Evolutionary conservation across 1,140 invertebrate genomes (phyloP).

Genomic region (Drosophila subpulchrella): DNA sequence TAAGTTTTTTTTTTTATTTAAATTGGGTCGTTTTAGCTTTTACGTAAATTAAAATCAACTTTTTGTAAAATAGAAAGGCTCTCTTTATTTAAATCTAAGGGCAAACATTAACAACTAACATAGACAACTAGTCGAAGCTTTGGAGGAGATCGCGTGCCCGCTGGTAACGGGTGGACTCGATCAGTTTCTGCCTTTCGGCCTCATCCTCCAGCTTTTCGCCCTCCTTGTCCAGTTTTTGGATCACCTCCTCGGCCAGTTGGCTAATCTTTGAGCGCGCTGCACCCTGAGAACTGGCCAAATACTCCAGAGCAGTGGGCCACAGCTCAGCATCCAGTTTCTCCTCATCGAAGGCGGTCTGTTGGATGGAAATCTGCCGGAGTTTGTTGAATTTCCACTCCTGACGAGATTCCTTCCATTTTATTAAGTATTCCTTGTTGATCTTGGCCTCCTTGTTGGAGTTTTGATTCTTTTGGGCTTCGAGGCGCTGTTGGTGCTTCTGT

Average conservation of each 20-base stretch:
- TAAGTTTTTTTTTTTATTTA: too few species aligned
- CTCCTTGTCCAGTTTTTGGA: conserved; percentile 87
- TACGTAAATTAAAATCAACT: too few species aligned
- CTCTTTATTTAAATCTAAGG: conserved; percentile 26
- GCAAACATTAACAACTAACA: conserved; percentile 48
- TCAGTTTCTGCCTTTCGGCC: conserved; percentile 64
- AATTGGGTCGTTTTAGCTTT: too few species aligned
- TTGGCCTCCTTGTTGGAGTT: conserved; percentile 66
- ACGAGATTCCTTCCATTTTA: conserved; percentile 89
- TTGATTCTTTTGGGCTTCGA: conserved; percentile 66
- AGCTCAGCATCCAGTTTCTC: conserved; percentile 86
- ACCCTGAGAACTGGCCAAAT: conserved; percentile 89
- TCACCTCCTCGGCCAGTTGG: conserved; percentile 87
- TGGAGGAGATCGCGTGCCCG: conserved; percentile 86
- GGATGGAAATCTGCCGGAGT: conserved; percentile 89
- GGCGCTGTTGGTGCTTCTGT: conserved; percentile 70
- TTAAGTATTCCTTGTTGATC: conserved; percentile 86
- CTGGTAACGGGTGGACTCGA: conserved; percentile 85
- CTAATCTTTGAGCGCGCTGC: conserved; percentile 87
- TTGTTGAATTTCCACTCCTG: conserved; percentile 92
- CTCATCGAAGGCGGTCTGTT: conserved; percentile 88
- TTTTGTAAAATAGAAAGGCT: neutral
- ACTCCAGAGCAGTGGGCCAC: conserved; percentile 89
- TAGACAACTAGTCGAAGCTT: conserved; percentile 58
- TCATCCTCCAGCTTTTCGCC: conserved; percentile 79